Evolutionary conservation across 1,140 invertebrate genomes (phyloP).

Genomic region (Polyergus mexicanus): DNA sequence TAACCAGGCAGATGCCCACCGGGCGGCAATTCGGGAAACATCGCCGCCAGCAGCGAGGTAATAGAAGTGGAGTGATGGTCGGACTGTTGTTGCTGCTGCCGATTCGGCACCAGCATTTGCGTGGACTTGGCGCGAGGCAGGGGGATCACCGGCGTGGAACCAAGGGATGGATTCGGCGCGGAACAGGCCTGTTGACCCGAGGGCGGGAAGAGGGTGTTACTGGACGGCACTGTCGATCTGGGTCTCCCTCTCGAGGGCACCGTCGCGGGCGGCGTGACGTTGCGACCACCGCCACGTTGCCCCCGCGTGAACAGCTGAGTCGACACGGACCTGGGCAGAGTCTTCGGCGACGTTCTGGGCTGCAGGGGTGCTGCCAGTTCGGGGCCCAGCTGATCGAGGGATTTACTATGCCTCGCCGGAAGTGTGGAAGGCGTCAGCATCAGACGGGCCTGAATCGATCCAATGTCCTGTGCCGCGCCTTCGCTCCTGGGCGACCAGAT

Average conservation of each 20-base stretch:
- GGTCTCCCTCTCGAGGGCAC: conserved; percentile 83
- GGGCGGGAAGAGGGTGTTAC: conserved; percentile 80
- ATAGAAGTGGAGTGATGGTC: conserved; percentile 81
- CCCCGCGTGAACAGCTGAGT: conserved; percentile 82
- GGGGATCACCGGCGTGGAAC: conserved; percentile 80
- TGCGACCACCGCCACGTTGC: conserved; percentile 70
- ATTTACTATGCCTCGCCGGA: conserved; percentile 92
- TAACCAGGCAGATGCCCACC: conserved; percentile 82
- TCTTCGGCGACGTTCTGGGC: conserved; percentile 79
- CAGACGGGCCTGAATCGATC: conserved; percentile 76
- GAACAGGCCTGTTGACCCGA: conserved; percentile 81
- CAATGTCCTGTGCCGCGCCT: conserved; percentile 81
- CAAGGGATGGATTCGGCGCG: conserved; percentile 82
- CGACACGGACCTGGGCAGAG: conserved; percentile 83
- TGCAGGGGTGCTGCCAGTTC: conserved; percentile 78
- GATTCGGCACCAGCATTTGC: conserved; percentile 81
- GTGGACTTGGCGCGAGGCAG: conserved; percentile 84
- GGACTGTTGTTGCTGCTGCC: conserved; percentile 53
- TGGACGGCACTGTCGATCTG: conserved; percentile 80
- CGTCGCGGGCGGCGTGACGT: conserved; percentile 81
- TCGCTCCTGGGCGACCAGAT: conserved; percentile 85
- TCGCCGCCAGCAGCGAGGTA: conserved; percentile 82
- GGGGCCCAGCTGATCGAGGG: conserved; percentile 90
- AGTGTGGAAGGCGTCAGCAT: conserved; percentile 84
- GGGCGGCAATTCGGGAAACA: conserved; percentile 83